Base-by-base conservation (phyloP, 2,888 invertebrate genomes). In the Megamerina dolium region DNA sequence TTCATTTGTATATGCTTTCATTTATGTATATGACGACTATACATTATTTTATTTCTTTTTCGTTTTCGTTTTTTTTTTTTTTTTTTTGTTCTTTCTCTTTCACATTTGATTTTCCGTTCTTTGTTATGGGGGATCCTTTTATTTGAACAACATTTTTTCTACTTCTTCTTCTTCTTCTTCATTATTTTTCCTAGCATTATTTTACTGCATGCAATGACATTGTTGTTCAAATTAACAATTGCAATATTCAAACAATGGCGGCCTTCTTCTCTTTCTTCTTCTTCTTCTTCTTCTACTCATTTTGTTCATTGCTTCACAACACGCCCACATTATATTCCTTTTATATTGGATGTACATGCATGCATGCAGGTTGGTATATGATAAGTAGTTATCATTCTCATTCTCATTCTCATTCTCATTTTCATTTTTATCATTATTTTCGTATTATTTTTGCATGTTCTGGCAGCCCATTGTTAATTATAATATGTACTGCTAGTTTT, bases 201-300 rank as follows among this genome's bases (percentile, higher is more conserved):
- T 27, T 27, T 13, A 27, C 13, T 13, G 23, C 23, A 20, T 36
- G 36, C 23, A 36, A 23, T 23, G 37, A 43, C 37, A 43, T 26
- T 18, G 37, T 61, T 61, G 61, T 60, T 52, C 46, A 34, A 44
- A 48, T 33, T 45, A 52, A 59, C 59, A 59, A 61, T 60, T 58
- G 59, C 57, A 51, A 58, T 60, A 60, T 32, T 9, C 37, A 9
- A 52, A 59, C 59, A 59, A 59, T 53, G 52, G 48, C 36, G 39
- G 29, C 8, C 37, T 18, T 30, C 12, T 17, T 13, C 18, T 18
- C 16, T 29, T 26, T 29, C 20, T 27, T 31, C 23, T 20, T 32
- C 18, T 27, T 36, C 32, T 46, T 45, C 53, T 47, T 57, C 51
- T 59, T 56, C 57, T 34, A 8, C 55, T 45, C 55, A 13, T 38